Percentiles rank a stretch among this genome's conserved stretches.
phyloP scores from a whole-genome alignment of 2,113 vertebrate genomes.

The Xenus cinereus region DNA sequence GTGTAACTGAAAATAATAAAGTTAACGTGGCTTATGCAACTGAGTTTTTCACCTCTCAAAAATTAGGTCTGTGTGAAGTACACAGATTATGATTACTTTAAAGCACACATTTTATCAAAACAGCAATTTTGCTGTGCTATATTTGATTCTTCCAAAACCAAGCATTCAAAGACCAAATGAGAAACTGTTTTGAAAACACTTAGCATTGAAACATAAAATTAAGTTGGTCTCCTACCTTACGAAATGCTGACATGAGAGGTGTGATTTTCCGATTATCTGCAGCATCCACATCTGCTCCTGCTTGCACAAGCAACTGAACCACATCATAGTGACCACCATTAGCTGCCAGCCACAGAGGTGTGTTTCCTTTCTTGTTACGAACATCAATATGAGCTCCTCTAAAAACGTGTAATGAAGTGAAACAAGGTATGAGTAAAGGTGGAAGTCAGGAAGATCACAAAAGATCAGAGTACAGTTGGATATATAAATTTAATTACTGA shows the following conservation, averaged over 20 bases:
- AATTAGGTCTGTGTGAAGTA: neutral
- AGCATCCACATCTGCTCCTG: constrained; percentile 94
- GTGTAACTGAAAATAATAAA: neutral
- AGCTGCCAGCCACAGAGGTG: constrained; percentile 96
- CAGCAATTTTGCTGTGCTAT: neutral
- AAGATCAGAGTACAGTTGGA: neutral
- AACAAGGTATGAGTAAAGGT: neutral
- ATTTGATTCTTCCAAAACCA: neutral
- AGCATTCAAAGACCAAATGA: neutral
- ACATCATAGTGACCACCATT: constrained; percentile 97
- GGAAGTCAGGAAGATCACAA: neutral
- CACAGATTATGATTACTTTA: neutral
- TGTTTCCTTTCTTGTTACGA: constrained; percentile 99
- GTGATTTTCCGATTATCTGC: constrained; percentile 98
- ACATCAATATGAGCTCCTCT: constrained; percentile 98
- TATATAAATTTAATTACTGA: neutral
- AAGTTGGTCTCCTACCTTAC: constrained; percentile 81
- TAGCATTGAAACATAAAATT: neutral
- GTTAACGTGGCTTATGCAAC: neutral
- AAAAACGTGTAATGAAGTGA: neutral
- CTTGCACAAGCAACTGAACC: constrained; percentile 94
- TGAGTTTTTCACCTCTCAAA: neutral
- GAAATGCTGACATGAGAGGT: constrained; percentile 97
- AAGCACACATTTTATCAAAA: neutral
- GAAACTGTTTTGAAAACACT: neutral